Base-by-base conservation (phyloP, 2,113 vertebrate species). In the Lophius piscatorius region DNA sequence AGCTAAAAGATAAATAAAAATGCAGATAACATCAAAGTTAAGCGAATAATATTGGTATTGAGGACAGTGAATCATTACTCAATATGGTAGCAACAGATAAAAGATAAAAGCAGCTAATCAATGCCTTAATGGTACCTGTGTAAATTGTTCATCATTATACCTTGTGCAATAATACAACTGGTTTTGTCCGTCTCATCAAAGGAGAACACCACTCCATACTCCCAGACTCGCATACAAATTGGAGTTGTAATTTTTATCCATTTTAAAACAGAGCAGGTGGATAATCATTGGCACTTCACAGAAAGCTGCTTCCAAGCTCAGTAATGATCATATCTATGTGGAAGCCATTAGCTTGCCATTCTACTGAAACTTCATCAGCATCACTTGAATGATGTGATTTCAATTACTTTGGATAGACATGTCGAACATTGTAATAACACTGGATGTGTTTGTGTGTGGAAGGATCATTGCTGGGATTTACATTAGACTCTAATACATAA, bases 261-360 rank as follows among this genome's bases (percentile, higher is more conserved):
- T 46, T 54, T 74, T 28, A 63, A 40, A 76, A 58, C 57, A 71
- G 62, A 71, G 69, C 65, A 79, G 71, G 74, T 75, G 64, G 76
- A 83, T 89, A 84, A 88, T 80, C 76, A 81, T 47, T 62, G 26
- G 58, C 28, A 17, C 44, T 47, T 52, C 20, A 64, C 63, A 82
- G 85, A 83, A 71, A 74, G 57, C 64, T 70, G 70, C 70, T 65
- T 80, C 80, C 65, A 74, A 82, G 80, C 62, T 60, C 48, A 61
- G 20, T 78, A 74, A 80, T 81, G 76, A 83, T 84, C 62, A 63
- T 42, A 85, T 85, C 66, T 65, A 74, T 67, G 67, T 57, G 50
- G 41, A 55, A 60, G 57, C 76, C 75, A 84, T 82, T 76, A 78
- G 51, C 45, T 24, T 42, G 63, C 63, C 52, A 70, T 75, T 71